phyloP scores from a whole-genome alignment of 2,113 vertebrate species.

The Notechis scutatus region DNA sequence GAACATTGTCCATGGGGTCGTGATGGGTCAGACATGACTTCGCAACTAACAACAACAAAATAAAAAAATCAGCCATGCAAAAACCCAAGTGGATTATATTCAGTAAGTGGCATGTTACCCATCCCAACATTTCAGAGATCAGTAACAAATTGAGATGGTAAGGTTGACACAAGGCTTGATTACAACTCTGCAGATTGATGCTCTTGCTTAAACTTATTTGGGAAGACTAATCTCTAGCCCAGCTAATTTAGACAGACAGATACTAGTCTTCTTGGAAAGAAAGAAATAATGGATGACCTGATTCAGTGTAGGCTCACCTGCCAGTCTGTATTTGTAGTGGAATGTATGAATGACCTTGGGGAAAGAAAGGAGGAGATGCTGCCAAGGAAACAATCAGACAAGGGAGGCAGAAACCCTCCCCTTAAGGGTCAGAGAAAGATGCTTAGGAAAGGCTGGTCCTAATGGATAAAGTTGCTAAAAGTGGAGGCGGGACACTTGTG shows the following conservation, averaged over 20 bases:
- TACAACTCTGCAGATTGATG: background rate
- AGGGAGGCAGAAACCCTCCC: background rate
- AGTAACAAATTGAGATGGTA: background rate
- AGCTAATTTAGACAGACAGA: background rate
- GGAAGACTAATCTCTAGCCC: background rate
- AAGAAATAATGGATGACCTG: background rate
- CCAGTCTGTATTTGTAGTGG: background rate
- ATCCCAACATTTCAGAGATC: background rate
- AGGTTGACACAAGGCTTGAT: background rate
- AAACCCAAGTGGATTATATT: background rate
- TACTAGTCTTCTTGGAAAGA: background rate
- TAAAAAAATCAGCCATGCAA: background rate
- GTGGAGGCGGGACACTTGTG: background rate
- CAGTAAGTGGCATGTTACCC: background rate
- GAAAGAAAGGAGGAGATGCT: background rate
- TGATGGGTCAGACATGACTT: no score
- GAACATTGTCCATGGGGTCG: no score
- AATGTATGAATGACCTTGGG: background rate
- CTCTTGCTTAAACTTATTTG: background rate
- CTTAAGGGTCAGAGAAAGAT: background rate
- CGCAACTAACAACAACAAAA: no score
- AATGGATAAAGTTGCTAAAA: background rate
- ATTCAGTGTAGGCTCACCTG: background rate
- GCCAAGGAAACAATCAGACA: background rate
- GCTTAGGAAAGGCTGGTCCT: background rate